phyloP scores from a whole-genome alignment of 2,113 vertebrate species.

The Channa maculata region DNA sequence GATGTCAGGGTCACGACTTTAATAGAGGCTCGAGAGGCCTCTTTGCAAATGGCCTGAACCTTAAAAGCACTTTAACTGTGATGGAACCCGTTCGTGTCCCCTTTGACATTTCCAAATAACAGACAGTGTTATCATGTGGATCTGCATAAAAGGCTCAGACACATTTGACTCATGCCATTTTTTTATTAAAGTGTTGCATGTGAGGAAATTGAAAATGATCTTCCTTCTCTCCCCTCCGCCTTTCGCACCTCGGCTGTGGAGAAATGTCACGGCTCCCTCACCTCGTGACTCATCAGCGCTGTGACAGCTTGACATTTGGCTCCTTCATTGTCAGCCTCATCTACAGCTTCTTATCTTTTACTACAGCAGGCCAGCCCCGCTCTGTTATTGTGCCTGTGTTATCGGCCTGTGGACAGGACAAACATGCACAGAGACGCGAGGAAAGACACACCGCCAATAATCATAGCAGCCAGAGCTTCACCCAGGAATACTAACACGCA shows the following conservation, averaged over 20 bases:
- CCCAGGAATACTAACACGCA: not conserved
- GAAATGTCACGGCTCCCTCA: constrained; percentile 47
- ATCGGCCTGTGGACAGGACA: constrained; percentile 14
- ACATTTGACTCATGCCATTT: not conserved
- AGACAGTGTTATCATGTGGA: not conserved
- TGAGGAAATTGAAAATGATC: not conserved
- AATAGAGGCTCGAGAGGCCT: not conserved
- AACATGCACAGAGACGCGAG: constrained; percentile 14
- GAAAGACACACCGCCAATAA: not conserved
- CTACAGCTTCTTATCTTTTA: constrained; percentile 51
- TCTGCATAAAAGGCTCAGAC: not conserved
- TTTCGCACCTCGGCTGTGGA: constrained; percentile 29
- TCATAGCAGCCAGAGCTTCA: not conserved
- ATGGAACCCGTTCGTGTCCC: not conserved
- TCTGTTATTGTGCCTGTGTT: constrained; percentile 10
- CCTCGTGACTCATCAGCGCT: constrained; percentile 30
- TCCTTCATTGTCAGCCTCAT: constrained; percentile 35
- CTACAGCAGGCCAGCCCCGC: constrained; percentile 14
- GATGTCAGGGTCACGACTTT: not conserved
- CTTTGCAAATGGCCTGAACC: not conserved
- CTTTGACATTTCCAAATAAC: not conserved
- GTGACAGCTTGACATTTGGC: constrained; percentile 58
- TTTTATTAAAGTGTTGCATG: too few relatives aligned
- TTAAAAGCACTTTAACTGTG: not conserved
- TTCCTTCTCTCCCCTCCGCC: not conserved